These are phyloP conservation scores for Pseudorhiza aurosa DNA, from an alignment of 30 jellyfish, hydroid and myxozoan species.

Conservation along the genomic window DNA sequence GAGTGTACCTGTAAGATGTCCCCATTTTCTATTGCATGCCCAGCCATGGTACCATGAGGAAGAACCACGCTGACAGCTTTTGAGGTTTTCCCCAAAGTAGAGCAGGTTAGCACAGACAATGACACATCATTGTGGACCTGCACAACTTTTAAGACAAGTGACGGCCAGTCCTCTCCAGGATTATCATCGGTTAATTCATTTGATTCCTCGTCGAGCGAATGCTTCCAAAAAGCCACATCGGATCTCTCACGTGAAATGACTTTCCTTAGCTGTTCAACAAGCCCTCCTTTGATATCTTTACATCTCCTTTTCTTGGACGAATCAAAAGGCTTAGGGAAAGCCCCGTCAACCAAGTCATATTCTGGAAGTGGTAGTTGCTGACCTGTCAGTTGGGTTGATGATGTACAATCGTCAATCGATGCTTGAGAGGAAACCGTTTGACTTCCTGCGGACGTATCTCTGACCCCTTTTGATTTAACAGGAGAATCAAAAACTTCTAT, in stretches of 20 bases:
- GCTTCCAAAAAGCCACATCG: conserved; percentile 63
- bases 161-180: neutral
- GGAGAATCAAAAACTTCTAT: conserved; percentile 55
- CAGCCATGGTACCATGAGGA: neutral
- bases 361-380: neutral
- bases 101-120: conserved; percentile 14
- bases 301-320: conserved; percentile 53
- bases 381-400: neutral
- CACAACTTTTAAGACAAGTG: conserved; percentile 10
- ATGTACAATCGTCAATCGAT: conserved; percentile 7
- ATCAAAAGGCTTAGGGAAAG: conserved; percentile 12
- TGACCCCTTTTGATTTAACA: neutral
- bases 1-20: conserved; percentile 9
- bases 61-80: conserved; percentile 6
- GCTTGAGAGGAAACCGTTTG: conserved; percentile 1
- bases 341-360: neutral
- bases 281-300: conserved; percentile 54
- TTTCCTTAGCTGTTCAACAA: conserved; percentile 27
- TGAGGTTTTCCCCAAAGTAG: neutral
- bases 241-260: conserved; percentile 56
- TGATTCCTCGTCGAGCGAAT: neutral
- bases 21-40: neutral
- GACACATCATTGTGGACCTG: conserved; percentile 2
- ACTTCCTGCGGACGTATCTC: neutral
- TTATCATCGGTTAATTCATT: neutral